Evolutionary conservation across 1,140 invertebrate genomes (phyloP).

Genomic region (Caenorhabditis briggsae): DNA sequence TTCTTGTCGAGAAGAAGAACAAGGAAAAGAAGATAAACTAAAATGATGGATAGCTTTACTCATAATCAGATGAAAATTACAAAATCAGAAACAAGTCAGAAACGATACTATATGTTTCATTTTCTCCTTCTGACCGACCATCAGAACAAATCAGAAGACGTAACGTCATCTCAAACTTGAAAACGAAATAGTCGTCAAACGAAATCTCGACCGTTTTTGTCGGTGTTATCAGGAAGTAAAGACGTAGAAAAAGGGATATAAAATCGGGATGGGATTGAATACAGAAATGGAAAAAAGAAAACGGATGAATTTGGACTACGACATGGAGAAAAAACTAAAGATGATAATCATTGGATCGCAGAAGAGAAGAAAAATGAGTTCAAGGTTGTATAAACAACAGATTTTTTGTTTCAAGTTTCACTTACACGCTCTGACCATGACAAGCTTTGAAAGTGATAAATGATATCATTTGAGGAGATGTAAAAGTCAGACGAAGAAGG

Average conservation of each 20-base stretch:
- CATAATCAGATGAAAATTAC: too few species aligned
- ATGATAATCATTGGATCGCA: not conserved
- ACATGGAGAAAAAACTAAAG: not conserved
- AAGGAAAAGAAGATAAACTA: too few species aligned
- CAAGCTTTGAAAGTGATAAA: constrained; percentile 34
- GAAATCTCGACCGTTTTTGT: constrained; percentile 13
- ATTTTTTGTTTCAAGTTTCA: constrained; percentile 47
- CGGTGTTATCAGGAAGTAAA: constrained; percentile 20
- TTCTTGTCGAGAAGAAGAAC: not conserved
- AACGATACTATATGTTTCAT: not conserved
- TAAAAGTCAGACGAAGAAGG: constrained; percentile 16
- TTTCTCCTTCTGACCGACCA: not conserved
- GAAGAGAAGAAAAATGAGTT: constrained; percentile 10
- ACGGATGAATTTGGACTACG: constrained; percentile 1
- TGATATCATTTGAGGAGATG: constrained; percentile 32
- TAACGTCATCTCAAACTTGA: not conserved
- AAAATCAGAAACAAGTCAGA: too few species aligned
- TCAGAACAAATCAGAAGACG: constrained; percentile 30
- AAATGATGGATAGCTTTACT: too few species aligned
- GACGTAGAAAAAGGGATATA: not conserved
- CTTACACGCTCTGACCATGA: not conserved
- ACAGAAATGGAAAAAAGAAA: constrained; percentile 15
- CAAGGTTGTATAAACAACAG: constrained; percentile 43
- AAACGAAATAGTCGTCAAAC: not conserved
- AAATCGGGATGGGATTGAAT: constrained; percentile 39